A percentile compares a stretch with the other conserved stretches of the same genome.
These are phyloP conservation scores for Hoplostethus mediterraneus DNA, from an alignment of 2,797 vertebrate genomes.

Conservation along the genomic window DNA sequence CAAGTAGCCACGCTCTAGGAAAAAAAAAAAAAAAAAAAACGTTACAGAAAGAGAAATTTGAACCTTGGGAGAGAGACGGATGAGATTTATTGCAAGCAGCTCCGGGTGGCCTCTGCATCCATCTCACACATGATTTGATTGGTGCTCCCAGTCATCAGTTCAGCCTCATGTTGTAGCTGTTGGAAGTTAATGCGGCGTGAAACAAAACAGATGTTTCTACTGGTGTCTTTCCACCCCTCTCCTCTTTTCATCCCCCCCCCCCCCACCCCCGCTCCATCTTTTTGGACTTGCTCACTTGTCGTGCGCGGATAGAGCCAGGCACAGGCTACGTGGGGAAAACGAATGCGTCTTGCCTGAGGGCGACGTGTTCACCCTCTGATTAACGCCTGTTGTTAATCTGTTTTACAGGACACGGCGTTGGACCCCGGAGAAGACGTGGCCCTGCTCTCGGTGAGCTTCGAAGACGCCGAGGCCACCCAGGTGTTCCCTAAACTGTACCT, in stretches of 20 bases:
- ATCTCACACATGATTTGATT: slow-evolving; percentile 77
- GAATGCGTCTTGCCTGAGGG: neutral
- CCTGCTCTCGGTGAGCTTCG: slow-evolving; percentile 97
- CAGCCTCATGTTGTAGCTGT: slow-evolving; percentile 66
- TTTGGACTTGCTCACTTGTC: slow-evolving; percentile 46
- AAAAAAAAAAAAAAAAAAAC: slow-evolving; percentile 70
- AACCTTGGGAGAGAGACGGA: slow-evolving; percentile 63
- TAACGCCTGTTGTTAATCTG: slow-evolving; percentile 16
- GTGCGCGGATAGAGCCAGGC: neutral
- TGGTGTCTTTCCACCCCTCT: slow-evolving; percentile 64
- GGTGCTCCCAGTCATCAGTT: slow-evolving; percentile 76
- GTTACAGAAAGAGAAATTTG: slow-evolving; percentile 70
- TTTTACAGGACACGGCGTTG: slow-evolving; percentile 91
- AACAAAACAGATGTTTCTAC: slow-evolving; percentile 80
- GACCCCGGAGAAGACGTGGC: slow-evolving; percentile 98
- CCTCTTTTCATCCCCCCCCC: slow-evolving; percentile 28
- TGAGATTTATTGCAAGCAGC: slow-evolving; percentile 65
- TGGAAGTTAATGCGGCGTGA: slow-evolving; percentile 78
- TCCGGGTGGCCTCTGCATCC: slow-evolving; percentile 77
- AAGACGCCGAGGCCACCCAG: slow-evolving; percentile 96
- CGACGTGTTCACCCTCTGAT: neutral
- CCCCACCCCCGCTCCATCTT: slow-evolving; percentile 29
- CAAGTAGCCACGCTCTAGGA: slow-evolving; percentile 78
- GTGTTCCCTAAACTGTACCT: slow-evolving; percentile 97
- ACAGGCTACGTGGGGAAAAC: neutral